Evolutionary conservation across 2,888 invertebrate genomes (phyloP), one percentile per base, ranked within the genome.

Genomic region (Agrotis puta): DNA sequence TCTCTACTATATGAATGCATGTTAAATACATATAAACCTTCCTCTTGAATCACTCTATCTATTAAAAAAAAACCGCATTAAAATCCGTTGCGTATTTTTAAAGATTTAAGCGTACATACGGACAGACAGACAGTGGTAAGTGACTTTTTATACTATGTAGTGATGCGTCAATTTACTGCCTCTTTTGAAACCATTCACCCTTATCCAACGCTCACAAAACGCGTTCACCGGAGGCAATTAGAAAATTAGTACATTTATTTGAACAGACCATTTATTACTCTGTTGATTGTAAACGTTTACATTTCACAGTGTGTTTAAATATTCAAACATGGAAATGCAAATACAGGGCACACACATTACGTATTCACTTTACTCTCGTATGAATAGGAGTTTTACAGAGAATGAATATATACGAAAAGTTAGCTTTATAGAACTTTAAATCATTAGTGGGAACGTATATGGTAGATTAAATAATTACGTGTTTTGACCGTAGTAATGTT

Each of bases 281-380:
- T 58, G 74, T 79, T 77, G 65, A 58, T 79, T 43, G 61, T 61
- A 64, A 72, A 78, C 53, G 53, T 79, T 75, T 75, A 61, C 72
- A 77, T 50, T 79, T 48, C 61, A 43, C n/a, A 33, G 24, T 58
- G 22, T 47, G 64, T 59, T 77, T 39, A 64, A 57, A 63, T 77
- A 62, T 66, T 66, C 58, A 77, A 66, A 74, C 53, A 22, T 39
- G 11, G 22, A 58, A 63, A 63, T 74, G 61, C 24, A 77, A 77
- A 77, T 54, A 64, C 16, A 50, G 11, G 43, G 51, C 48, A 45
- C 24, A 73, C 61, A 65, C 48, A 65, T 65, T 77, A 54, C 45
- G 22, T 47, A 64, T 74, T 79, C 65, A 66, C 48, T 73, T 64
- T 73, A 72, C 24, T 13, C 51, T 16, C 39, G n/a, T 59, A 64